A percentile compares a stretch with the other conserved stretches of the same genome.
Evolutionary conservation across 2,113 vertebrate species (phyloP).

Genomic region (Sphaerodactylus townsendi): DNA sequence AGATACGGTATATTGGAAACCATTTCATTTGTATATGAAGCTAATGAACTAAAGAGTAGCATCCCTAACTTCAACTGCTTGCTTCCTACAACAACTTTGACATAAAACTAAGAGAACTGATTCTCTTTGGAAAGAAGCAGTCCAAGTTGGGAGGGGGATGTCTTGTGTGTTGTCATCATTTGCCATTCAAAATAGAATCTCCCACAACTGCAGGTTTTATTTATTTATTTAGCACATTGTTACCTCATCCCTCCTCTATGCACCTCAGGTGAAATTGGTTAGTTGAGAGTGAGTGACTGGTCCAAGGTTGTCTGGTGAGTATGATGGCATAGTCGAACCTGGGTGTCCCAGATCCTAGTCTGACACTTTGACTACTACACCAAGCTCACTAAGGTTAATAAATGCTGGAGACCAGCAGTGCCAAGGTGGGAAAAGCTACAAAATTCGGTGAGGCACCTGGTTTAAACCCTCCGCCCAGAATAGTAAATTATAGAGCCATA

Average conservation of each 20-base stretch:
- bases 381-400: not conserved
- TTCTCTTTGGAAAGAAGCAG: not conserved
- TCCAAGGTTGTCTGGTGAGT: too few species aligned
- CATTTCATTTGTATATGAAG: not conserved
- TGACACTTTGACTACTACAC: too few species aligned
- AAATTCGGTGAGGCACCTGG: not conserved
- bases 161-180: not conserved
- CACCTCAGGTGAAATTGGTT: too few species aligned
- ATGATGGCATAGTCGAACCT: too few species aligned
- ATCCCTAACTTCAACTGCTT: not conserved
- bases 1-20: not conserved
- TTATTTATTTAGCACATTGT: too few species aligned
- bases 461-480: slow-evolving; percentile 31
- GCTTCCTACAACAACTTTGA: not conserved
- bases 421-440: not conserved
- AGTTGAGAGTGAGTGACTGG: too few species aligned
- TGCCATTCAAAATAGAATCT: not conserved
- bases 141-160: not conserved
- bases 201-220: too few species aligned
- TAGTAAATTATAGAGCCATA: slow-evolving; percentile 45
- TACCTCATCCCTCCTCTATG: too few species aligned
- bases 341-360: too few species aligned
- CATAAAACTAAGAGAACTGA: not conserved
- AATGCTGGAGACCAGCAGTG: not conserved
- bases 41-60: not conserved